Evolutionary conservation across 1,140 invertebrate species (phyloP).

Genomic region (Atta colombica): DNA sequence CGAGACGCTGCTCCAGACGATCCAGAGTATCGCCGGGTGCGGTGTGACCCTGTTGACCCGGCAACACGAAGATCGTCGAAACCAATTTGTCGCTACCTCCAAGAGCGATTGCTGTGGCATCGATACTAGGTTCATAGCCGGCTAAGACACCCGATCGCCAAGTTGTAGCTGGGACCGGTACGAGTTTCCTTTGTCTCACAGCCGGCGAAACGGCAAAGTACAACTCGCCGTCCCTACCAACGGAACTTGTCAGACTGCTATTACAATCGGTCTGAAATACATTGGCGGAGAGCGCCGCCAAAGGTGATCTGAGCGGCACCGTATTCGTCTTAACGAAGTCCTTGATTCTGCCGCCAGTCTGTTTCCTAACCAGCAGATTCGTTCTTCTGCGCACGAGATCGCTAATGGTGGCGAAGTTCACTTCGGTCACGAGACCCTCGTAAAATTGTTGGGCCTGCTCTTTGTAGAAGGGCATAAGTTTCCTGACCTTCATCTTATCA

Average conservation of each 20-base stretch:
- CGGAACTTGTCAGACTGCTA: slow-evolving; percentile 89
- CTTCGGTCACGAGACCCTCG: slow-evolving; percentile 93
- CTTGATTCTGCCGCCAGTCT: slow-evolving; percentile 91
- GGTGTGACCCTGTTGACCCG: slow-evolving; percentile 91
- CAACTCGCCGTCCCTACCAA: slow-evolving; percentile 91
- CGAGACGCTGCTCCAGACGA: slow-evolving; percentile 90
- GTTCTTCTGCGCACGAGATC: slow-evolving; percentile 92
- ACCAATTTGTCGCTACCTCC: slow-evolving; percentile 90
- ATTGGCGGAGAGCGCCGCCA: slow-evolving; percentile 92
- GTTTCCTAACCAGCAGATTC: slow-evolving; percentile 92
- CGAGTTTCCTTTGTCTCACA: slow-evolving; percentile 91
- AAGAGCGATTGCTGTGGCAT: slow-evolving; percentile 92
- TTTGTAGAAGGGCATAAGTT: slow-evolving; percentile 94
- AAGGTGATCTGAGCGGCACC: slow-evolving; percentile 90
- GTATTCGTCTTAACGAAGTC: slow-evolving; percentile 92
- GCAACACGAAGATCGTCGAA: slow-evolving; percentile 93
- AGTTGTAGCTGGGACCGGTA: slow-evolving; percentile 93
- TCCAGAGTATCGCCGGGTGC: slow-evolving; percentile 92
- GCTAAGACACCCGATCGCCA: slow-evolving; percentile 92
- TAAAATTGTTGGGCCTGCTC: slow-evolving; percentile 94
- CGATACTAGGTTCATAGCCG: slow-evolving; percentile 93
- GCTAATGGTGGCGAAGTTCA: slow-evolving; percentile 92
- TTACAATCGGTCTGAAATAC: slow-evolving; percentile 94
- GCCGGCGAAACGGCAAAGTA: slow-evolving; percentile 94
- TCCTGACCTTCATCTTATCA: slow-evolving; percentile 90